Conservation (phyloP, 2,888 invertebrate species). For the Callosobruchus maculatus region DNA sequence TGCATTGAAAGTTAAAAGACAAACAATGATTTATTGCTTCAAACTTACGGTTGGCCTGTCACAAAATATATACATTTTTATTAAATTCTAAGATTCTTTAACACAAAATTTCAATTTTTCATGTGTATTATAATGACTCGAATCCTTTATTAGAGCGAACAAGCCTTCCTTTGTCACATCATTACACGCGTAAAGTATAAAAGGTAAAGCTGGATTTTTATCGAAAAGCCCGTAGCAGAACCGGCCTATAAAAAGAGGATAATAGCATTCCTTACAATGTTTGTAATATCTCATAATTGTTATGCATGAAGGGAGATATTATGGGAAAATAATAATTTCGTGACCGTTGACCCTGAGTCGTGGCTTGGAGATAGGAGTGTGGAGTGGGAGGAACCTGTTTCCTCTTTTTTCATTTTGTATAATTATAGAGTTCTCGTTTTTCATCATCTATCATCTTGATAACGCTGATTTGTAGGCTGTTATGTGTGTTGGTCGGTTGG, state of each 20-base stretch:
- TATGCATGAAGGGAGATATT: constrained; percentile 35
- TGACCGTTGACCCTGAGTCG: constrained; percentile 46
- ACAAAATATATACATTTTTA: no score
- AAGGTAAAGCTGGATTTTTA: neutral
- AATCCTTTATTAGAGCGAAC: no score
- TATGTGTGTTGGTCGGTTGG: constrained; percentile 22
- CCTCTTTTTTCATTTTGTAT: constrained; percentile 33
- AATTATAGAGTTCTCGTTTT: constrained; percentile 47
- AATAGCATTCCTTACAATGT: constrained; percentile 35
- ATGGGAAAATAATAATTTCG: constrained; percentile 45
- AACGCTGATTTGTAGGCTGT: constrained; percentile 44
- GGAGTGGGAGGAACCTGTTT: constrained; percentile 45
- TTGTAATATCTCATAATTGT: constrained; percentile 37
- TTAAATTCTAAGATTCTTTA: no score
- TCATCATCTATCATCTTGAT: constrained; percentile 37
- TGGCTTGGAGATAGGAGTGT: constrained; percentile 33
- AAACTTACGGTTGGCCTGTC: no score
- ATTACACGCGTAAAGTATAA: neutral
- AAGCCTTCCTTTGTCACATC: neutral
- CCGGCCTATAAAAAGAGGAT: constrained; percentile 12
- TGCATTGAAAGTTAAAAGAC: no score
- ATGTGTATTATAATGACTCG: no score
- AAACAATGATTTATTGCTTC: no score
- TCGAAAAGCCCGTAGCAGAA: neutral
- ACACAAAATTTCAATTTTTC: no score